Evolutionary conservation across 2,797 vertebrate genomes (phyloP).

Genomic region (Hoplostethus atlanticus): DNA sequence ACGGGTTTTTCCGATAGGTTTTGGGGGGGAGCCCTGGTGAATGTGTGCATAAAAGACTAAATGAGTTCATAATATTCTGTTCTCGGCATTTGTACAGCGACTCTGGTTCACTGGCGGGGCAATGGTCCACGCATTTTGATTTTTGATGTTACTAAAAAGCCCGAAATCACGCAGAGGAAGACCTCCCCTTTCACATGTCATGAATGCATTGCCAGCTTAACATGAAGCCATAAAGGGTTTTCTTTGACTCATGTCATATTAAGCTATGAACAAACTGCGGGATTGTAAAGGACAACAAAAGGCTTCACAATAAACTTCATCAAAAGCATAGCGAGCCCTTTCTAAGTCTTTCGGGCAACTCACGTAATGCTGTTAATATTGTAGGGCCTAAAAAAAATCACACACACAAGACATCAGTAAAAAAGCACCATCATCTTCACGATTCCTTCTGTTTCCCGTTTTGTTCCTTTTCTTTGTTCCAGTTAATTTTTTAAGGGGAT

Average conservation of each 20-base stretch:
- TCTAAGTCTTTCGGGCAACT: slow-evolving; percentile 16
- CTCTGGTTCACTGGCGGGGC: slow-evolving; percentile 15
- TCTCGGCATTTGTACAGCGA: slow-evolving; percentile 20
- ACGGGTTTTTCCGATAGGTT: slow-evolving; percentile 13
- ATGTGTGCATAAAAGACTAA: slow-evolving; percentile 17
- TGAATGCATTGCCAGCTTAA: slow-evolving; percentile 1
- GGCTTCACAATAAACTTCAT: slow-evolving; percentile 15
- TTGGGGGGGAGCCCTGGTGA: slow-evolving; percentile 12
- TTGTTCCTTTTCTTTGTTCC: slow-evolving; percentile 28
- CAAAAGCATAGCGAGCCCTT: slow-evolving; percentile 24
- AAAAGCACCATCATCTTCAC: slow-evolving; percentile 60
- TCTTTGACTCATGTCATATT: background rate
- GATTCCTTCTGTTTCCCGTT: slow-evolving; percentile 34
- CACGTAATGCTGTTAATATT: background rate
- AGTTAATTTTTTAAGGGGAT: slow-evolving; percentile 37
- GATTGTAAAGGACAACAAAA: slow-evolving; percentile 17
- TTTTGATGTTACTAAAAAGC: slow-evolving; percentile 26
- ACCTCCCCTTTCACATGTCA: slow-evolving; percentile 19
- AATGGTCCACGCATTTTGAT: slow-evolving; percentile 15
- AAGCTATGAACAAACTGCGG: slow-evolving; percentile 10
- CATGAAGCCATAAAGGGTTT: too few relatives aligned
- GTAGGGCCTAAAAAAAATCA: too few relatives aligned
- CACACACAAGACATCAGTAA: slow-evolving; percentile 3
- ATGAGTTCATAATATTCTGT: slow-evolving; percentile 11
- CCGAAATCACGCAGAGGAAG: slow-evolving; percentile 20